Conservation (phyloP, 2,797 vertebrate species). For the Acomys russatus region DNA sequence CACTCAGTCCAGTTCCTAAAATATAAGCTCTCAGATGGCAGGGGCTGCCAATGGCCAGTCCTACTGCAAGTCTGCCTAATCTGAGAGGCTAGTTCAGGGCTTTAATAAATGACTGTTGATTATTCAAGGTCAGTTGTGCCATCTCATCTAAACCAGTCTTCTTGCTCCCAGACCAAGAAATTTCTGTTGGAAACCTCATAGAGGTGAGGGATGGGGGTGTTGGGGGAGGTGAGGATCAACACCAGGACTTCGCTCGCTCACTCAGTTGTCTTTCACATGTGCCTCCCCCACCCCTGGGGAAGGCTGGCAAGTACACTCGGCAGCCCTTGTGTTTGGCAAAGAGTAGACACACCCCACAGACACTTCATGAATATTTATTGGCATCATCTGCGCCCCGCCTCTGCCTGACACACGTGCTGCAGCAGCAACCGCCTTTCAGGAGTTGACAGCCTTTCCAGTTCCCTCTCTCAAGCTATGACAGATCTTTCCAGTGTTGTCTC, state of each 20-base stretch:
- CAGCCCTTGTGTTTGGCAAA: not conserved
- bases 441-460: not conserved
- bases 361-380: not conserved
- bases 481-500: not conserved
- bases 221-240: not conserved
- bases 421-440: not conserved
- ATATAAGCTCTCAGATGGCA: not conserved
- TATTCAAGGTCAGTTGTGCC: not conserved
- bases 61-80: not conserved
- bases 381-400: not conserved
- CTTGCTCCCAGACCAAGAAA: not conserved
- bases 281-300: not conserved
- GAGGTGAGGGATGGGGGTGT: not conserved
- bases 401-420: not conserved
- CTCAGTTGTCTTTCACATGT: not conserved
- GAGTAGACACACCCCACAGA: not conserved
- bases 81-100: not conserved
- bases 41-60: not conserved
- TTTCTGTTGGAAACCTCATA: not conserved
- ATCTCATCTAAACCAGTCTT: not conserved
- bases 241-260: not conserved
- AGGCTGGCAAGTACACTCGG: rapidly evolving
- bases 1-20: not conserved
- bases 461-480: not conserved
- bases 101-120: not conserved